Evolutionary conservation across 2,888 invertebrate genomes (phyloP), one percentile per base, ranked within the genome.

Genomic region (Branchipolynoe longqiensis): DNA sequence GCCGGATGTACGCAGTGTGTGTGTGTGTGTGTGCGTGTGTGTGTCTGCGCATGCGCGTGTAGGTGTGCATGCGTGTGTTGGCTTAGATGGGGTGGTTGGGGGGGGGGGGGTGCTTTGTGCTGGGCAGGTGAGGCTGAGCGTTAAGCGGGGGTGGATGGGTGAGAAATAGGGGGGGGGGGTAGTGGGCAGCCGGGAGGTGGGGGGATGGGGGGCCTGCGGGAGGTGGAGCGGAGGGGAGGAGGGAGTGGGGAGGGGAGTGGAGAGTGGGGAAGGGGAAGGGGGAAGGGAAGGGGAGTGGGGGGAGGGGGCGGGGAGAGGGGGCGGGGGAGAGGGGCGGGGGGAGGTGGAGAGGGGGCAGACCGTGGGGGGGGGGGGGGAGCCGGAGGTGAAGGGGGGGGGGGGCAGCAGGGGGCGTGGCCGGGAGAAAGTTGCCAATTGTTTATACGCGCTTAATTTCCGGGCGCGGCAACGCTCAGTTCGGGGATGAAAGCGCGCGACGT

Each of bases 391-490:
- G 48, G 48, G 78, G 78, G 41, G 78, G 38, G 69, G 4, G 1
- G 0, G 38, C 8, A 0, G 78, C 54, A 25, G 31, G 78, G 78
- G 78, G 78, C 25, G 8, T 18, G 31, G 18, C 14, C 12, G 25
- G 78, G 78, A 31, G 78, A 78, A 78, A 78, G 78, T 78, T 31
- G 48, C 40, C 54, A 28, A 78, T 78, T 78, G 78, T 54, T 78
- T 78, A 78, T 78, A 78, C 31, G 78, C 78, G 78, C 25, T 78
- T 78, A 78, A 78, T 78, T 78, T 78, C 78, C 78, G 78, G 54
- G 18, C 22, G 1, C 78, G 28, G 33, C 28, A n/a, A n/a, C n/a
- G n/a, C n/a, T n/a, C n/a, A 38, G 69, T 1, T 33, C 38, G 12
- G 33, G 69, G 69, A 4, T 33, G 22, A 14, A 69, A 38, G 22